Conservation (phyloP, 2,113 vertebrate species). For the Lepidothrix coronata region DNA sequence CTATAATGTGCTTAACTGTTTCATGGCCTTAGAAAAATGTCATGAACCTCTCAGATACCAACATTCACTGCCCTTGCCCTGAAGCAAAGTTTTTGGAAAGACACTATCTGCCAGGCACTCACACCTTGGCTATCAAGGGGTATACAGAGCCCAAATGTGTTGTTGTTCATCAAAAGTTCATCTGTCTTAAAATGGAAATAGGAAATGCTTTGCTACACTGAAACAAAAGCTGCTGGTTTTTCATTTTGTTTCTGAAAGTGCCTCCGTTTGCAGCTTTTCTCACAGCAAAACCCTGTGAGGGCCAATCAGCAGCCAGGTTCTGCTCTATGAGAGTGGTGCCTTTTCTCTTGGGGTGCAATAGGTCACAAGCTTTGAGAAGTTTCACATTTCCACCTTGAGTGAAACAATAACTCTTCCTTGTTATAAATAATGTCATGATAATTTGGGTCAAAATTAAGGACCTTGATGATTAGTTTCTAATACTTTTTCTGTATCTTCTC, state of each 20-base stretch:
- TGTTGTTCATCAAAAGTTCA: neutral
- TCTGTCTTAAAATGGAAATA: neutral
- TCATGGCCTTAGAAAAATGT: neutral
- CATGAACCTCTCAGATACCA: neutral
- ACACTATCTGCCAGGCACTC: neutral
- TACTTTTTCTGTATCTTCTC: neutral
- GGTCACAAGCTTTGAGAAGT: neutral
- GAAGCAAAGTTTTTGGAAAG: neutral
- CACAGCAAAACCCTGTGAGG: neutral
- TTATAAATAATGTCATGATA: neutral
- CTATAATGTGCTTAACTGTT: neutral
- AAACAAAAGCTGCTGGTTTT: neutral
- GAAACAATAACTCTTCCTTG: neutral
- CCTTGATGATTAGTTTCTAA: neutral
- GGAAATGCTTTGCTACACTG: neutral
- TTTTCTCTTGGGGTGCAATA: neutral
- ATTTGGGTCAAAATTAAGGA: neutral
- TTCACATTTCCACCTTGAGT: neutral
- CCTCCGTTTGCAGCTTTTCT: neutral
- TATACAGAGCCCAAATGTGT: neutral
- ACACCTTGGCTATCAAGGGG: neutral
- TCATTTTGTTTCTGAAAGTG: neutral
- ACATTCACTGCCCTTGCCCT: neutral
- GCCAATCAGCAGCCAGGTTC: neutral
- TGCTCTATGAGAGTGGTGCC: neutral